Conservation (phyloP, 2,888 invertebrate species). For the Odontomyia ornata region DNA sequence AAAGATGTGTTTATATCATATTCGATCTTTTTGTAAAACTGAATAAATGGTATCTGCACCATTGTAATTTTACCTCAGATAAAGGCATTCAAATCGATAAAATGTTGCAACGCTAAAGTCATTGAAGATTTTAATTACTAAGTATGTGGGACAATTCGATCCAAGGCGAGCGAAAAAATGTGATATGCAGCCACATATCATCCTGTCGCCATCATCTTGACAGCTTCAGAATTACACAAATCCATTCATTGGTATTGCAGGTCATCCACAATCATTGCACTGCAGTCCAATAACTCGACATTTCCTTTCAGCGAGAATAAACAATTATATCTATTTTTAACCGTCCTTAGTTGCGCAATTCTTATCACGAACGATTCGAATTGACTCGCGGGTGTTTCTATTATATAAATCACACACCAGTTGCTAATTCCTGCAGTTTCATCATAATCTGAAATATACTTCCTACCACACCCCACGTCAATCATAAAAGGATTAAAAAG, state of each 20-base stretch:
- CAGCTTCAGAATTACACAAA: background rate
- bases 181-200: background rate
- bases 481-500: background rate
- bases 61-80: too few relatives aligned
- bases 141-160: too few relatives aligned
- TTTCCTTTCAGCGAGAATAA: conserved; percentile 27
- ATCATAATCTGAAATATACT: background rate
- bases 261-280: conserved; percentile 15
- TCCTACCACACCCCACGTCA: background rate
- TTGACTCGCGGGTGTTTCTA: background rate
- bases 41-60: too few relatives aligned
- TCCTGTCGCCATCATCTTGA: background rate
- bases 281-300: conserved; percentile 14
- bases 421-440: background rate
- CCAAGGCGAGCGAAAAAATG: too few relatives aligned
- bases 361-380: background rate
- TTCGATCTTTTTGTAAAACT: too few relatives aligned
- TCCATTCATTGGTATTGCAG: conserved; percentile 26
- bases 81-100: too few relatives aligned
- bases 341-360: conserved; percentile 23
- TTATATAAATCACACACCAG: conserved; percentile 15
- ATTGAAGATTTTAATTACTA: too few relatives aligned
- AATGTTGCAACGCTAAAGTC: too few relatives aligned
- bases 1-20: too few relatives aligned
- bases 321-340: conserved; percentile 35